Base-by-base conservation (phyloP, 2,113 vertebrate species). In the Vidua macroura region DNA sequence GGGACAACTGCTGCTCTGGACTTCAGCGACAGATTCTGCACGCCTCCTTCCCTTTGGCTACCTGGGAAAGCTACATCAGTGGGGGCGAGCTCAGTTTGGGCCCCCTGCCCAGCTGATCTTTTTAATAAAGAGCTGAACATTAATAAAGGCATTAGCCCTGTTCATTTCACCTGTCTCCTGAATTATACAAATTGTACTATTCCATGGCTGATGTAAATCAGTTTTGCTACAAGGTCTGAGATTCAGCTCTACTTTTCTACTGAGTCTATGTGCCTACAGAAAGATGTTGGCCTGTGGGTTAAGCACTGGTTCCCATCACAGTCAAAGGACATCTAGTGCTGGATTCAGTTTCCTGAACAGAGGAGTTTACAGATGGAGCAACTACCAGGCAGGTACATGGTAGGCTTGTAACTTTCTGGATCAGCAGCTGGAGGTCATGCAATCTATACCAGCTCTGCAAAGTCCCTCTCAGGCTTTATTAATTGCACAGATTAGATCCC, bases 231-330 rank as follows among this genome's bases (percentile, higher is more conserved):
- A 5, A 51, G 17, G 22, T 9, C 41, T 58, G 31, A 10, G 27
- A 20, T 37, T 75, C 52, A 62, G 14, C 15, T 76, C 15, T 51
- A 4, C 19, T 37, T 76, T 55, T 64, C 58, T 31, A 53, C 19
- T 33, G n/a, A 60, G 13, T 44, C 69, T 22, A n/a, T 28, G 17
- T 22, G 30, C 11, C 35, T 52, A 8, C 8, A 9, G 11, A 41
- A 82, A 74, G 44, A 10, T 9, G 9, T 43, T 5, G 17, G 31
- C 19, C 33, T 46, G 28, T 0, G 0, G 63, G 8, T 8, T 41
- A 31, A 44, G 41, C 20, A 13, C 6, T 49, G 59, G 22, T 5
- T 48, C 11, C 19, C 35, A 15, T 31, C 22, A 6, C 5, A 67
- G 15, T 4, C n/a, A 39, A 43, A 79, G 48, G 13, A 55, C 23